Base-by-base conservation (phyloP, 1,140 invertebrate species). In the Pissodes strobi region DNA sequence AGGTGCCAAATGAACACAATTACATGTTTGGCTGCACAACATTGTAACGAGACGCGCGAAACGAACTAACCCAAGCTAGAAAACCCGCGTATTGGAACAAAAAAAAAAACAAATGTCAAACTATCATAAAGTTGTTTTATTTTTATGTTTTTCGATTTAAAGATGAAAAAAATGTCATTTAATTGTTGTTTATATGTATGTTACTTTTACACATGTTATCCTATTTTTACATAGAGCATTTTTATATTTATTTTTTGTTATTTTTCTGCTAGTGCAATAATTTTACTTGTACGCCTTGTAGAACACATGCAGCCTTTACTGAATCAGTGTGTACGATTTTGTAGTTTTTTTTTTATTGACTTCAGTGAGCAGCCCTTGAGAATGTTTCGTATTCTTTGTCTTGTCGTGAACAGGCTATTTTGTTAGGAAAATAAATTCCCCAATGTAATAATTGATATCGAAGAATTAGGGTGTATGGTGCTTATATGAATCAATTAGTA, bases 181-280 rank as follows among this genome's bases (percentile, higher is more conserved):
- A 21, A 15, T 57, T 48, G 43, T 57, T 64, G 55, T 64, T 49
- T 64, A 57, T 63, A 55, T 56, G 27, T 63, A 27, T 64, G 39
- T 69, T 66, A 53, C 5, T 53, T 53, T 53, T 66, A 66, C 64
- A 66, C 59, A 66, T 60, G 68, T 70, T 70, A 68, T 65, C 53
- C 65, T 70, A 61, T 69, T 67, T 67, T 67, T 69, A 69, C 65
- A 69, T 55, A 70, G 60, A 63, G 51, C 66, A 65, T 61, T 70
- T 67, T 69, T 69, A 67, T 70, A 70, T 70, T 70, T 70, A 70
- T 70, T 70, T 65, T 69, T 67, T 61, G 61, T 68, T 68, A 43
- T 65, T 61, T 65, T 53, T 68, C 51, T 51, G 48, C 19, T 68
- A 64, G 61, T 68, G 66, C 66, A 68, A 68, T 68, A 68, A 59